A percentile compares a stretch with the other conserved stretches of the same genome.
phyloP scores from a whole-genome alignment of 2,113 vertebrate species.

The Amazona vittata region DNA sequence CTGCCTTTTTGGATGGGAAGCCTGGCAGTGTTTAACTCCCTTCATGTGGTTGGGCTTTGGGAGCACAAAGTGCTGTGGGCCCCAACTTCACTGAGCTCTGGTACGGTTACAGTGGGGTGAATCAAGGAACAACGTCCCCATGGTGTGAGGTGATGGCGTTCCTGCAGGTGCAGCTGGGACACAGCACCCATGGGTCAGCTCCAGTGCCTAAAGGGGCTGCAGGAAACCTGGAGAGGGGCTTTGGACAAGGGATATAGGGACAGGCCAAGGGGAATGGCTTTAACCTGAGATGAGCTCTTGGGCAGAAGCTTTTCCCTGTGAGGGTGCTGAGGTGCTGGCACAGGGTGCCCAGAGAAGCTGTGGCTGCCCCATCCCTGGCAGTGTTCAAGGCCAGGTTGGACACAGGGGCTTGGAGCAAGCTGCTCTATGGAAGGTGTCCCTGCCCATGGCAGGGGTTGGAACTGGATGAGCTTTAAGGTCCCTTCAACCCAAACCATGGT shows the following conservation, averaged over 20 bases:
- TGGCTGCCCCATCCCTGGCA: no score
- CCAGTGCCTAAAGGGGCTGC: background rate
- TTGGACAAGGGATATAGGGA: background rate
- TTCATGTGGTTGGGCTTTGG: background rate
- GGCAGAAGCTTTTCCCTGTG: no score
- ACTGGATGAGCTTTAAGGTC: background rate
- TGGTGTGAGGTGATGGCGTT: rapidly evolving
- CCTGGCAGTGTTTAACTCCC: background rate
- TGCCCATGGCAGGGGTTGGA: background rate
- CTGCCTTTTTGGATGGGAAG: background rate
- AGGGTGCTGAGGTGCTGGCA: no score
- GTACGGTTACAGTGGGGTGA: rapidly evolving
- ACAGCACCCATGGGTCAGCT: background rate
- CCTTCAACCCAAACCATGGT: background rate
- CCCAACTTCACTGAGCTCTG: background rate
- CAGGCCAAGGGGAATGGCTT: background rate
- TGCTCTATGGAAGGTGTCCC: background rate
- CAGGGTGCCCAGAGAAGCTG: no score
- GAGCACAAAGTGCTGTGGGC: background rate
- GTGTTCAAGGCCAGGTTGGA: no score
- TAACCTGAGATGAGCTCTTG: background rate
- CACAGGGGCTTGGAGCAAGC: background rate
- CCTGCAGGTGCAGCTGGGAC: background rate
- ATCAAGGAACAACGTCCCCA: background rate
- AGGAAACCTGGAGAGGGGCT: background rate